Conservation (phyloP, 2,888 invertebrate genomes). For the Amblyjoppa proteus region DNA sequence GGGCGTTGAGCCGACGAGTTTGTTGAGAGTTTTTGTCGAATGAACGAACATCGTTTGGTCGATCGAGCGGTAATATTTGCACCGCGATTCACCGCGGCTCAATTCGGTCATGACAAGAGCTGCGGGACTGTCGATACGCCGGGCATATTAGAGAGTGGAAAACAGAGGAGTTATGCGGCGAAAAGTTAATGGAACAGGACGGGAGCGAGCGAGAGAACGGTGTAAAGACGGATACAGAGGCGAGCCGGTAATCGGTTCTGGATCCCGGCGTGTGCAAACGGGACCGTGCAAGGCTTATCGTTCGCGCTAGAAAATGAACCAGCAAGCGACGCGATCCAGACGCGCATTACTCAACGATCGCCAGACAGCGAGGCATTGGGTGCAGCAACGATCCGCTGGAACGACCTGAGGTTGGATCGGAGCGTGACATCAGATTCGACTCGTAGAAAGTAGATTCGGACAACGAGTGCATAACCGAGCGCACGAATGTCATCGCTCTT, state of each 20-base stretch:
- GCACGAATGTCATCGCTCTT: neutral
- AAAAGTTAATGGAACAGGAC: conserved; percentile 15
- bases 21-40: neutral
- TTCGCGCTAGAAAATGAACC: conserved; percentile 14
- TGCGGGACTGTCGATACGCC: conserved; percentile 3
- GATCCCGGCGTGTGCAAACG: conserved; percentile 2
- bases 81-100: neutral
- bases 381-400: neutral
- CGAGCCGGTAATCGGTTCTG: conserved; percentile 1
- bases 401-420: neutral
- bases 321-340: neutral
- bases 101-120: conserved; percentile 1
- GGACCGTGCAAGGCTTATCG: neutral
- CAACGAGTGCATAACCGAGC: neutral
- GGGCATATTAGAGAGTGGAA: conserved; percentile 22
- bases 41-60: neutral
- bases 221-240: neutral
- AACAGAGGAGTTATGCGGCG: conserved; percentile 2
- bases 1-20: neutral
- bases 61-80: neutral
- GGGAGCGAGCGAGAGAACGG: conserved; percentile 17
- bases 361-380: neutral
- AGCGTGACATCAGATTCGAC: conserved; percentile 6
- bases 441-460: neutral
- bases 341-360: neutral